Evolutionary conservation across 1,140 invertebrate genomes (phyloP), one percentile per base, ranked within the genome.

Genomic region (Megalopta genalis): DNA sequence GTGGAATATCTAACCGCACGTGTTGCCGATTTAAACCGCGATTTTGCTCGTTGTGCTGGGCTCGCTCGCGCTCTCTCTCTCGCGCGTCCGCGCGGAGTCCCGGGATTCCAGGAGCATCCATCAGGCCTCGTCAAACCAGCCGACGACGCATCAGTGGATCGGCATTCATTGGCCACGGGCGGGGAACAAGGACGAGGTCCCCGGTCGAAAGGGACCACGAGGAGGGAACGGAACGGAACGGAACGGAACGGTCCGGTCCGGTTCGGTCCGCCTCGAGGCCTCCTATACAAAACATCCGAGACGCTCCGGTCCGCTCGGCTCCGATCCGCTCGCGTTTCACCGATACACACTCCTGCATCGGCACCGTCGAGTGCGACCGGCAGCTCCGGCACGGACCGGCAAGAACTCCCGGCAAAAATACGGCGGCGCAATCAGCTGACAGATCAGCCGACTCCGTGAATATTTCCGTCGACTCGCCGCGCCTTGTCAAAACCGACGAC

Each of bases 91-190:
- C 21, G 88, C 87, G 80, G 84, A 89, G 89, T 88, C 91, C 91
- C 84, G 87, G 85, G 90, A 92, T 92, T 90, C 90, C 90, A 90
- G 82, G 87, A 87, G 91, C 91, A 93, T 92, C 91, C 91, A 93
- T 92, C 91, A 92, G 91, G 84, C 82, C 89, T 92, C 91, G 91
- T 92, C 91, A 92, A 92, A 92, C 90, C 91, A 91, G 90, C 91
- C 90, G 90, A 91, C 90, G 87, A 91, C 90, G 87, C 91, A 92
- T 92, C 91, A 90, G 90, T 69, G 80, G 89, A 92, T 92, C 91
- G 90, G 88, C 87, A 91, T 91, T 89, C 89, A 89, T 90, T 88
- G 89, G 78, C 78, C 83, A 84, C 82, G 85, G 62, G 57, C 72
- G 74, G 81, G 63, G 70, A 83, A 77, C 60, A 82, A 82, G 65